A percentile compares a stretch with the other conserved stretches of the same genome.
phyloP scores from a whole-genome alignment of 2,113 vertebrate species.

The Caranx ignobilis region DNA sequence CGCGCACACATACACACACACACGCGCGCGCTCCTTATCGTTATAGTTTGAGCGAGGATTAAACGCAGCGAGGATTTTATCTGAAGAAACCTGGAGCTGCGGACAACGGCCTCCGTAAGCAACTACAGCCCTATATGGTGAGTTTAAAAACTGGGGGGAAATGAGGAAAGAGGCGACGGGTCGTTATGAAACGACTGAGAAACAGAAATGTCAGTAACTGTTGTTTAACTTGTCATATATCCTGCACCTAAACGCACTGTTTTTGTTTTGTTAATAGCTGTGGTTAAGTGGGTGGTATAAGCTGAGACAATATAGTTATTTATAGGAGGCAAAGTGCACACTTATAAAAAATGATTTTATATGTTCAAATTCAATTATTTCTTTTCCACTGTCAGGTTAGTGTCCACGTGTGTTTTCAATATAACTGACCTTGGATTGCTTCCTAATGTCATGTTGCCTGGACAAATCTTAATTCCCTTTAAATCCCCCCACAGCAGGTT shows the following conservation, averaged over 20 bases:
- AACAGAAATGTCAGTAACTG: slow-evolving; percentile 11
- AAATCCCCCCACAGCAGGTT: slow-evolving; percentile 76
- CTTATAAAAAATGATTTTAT: not conserved
- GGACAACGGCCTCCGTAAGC: slow-evolving; percentile 38
- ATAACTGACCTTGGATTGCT: slow-evolving; percentile 67
- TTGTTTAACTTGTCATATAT: not conserved
- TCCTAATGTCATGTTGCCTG: slow-evolving; percentile 59
- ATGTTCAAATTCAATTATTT: slow-evolving; percentile 5
- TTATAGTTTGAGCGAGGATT: not conserved
- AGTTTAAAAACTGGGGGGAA: slow-evolving; percentile 55
- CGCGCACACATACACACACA: slow-evolving; percentile 23
- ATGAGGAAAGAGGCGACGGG: no score
- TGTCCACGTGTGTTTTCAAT: slow-evolving; percentile 36
- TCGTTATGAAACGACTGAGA: not conserved
- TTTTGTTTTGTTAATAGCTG: not conserved
- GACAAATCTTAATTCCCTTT: slow-evolving; percentile 73
- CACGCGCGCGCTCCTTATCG: slow-evolving; percentile 40
- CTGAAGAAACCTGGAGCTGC: slow-evolving; percentile 20
- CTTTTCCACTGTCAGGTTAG: not conserved
- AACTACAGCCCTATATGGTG: slow-evolving; percentile 59
- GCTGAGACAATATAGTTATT: not conserved
- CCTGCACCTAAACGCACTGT: not conserved
- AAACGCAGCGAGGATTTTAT: slow-evolving; percentile 27
- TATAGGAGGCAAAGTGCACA: not conserved
- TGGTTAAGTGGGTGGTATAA: not conserved